Evolutionary conservation across 2,797 vertebrate species (phyloP).

Genomic region (Crypturellus tataupa): DNA sequence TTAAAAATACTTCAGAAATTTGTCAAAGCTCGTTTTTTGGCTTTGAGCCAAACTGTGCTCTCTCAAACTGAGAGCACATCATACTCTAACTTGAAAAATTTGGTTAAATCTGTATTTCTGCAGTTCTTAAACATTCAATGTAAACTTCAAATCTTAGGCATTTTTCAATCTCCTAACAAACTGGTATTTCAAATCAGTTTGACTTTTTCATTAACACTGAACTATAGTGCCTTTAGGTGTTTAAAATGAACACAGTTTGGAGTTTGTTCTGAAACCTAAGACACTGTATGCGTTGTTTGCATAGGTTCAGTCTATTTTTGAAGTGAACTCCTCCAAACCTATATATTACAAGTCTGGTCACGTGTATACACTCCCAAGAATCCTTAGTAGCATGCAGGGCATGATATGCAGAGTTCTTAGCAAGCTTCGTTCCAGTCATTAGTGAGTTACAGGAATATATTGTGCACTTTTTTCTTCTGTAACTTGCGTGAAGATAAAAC

Average conservation of each 20-base stretch:
- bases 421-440: not conserved
- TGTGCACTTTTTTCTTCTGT: slow-evolving; percentile 51
- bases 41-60: too few species aligned
- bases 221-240: slow-evolving; percentile 70
- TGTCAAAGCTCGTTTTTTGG: slow-evolving; percentile 33
- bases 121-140: not conserved
- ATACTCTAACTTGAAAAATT: not conserved
- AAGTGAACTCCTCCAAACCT: slow-evolving; percentile 26
- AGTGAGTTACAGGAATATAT: slow-evolving; percentile 37
- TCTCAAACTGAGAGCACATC: not conserved
- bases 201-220: slow-evolving; percentile 13
- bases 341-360: slow-evolving; percentile 11
- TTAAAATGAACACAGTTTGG: slow-evolving; percentile 30
- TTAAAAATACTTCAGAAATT: slow-evolving; percentile 34
- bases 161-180: slow-evolving; percentile 32
- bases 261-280: slow-evolving; percentile 40
- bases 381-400: slow-evolving; percentile 18
- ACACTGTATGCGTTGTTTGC: slow-evolving; percentile 58
- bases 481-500: slow-evolving; percentile 26
- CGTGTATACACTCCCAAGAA: slow-evolving; percentile 5
- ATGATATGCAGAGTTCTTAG: not conserved
- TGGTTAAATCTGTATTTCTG: not conserved
- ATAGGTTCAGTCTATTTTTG: slow-evolving; percentile 39
- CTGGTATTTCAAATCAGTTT: slow-evolving; percentile 20
- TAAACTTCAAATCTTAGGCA: not conserved